Conservation (phyloP, 2,888 invertebrate genomes). For the Hypolimnas misippus region DNA sequence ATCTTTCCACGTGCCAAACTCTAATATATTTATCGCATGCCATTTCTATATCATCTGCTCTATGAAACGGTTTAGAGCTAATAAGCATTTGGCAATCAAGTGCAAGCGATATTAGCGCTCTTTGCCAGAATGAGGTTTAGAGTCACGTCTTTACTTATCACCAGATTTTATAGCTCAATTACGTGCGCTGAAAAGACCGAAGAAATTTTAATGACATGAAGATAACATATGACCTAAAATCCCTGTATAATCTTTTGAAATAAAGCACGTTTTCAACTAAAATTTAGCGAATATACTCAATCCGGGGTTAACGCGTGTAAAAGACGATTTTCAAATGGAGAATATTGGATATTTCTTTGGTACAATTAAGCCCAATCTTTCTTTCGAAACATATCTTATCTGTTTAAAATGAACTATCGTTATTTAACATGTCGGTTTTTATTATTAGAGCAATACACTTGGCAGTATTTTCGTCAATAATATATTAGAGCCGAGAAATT, state of each 20-base stretch:
- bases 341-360: too few species aligned
- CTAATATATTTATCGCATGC: neutral
- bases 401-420: too few species aligned
- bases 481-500: too few species aligned
- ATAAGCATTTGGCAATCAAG: slow-evolving; percentile 43
- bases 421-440: too few species aligned
- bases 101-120: slow-evolving; percentile 36
- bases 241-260: neutral
- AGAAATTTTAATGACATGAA: slow-evolving; percentile 1
- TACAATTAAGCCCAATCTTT: too few species aligned
- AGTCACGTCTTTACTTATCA: slow-evolving; percentile 38
- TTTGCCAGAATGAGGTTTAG: slow-evolving; percentile 33
- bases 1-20: too few species aligned
- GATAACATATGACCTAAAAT: neutral
- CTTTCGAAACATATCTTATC: too few species aligned
- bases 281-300: neutral
- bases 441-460: too few species aligned
- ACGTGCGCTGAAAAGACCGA: slow-evolving; percentile 5
- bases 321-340: too few species aligned
- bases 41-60: neutral
- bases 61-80: slow-evolving; percentile 30
- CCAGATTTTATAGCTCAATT: slow-evolving; percentile 38
- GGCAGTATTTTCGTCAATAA: too few species aligned
- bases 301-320: too few species aligned
- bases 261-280: neutral